A percentile compares a stretch with the other conserved stretches of the same genome.
Conservation (phyloP, 1,140 invertebrate species). For the Microplitis demolitor region DNA sequence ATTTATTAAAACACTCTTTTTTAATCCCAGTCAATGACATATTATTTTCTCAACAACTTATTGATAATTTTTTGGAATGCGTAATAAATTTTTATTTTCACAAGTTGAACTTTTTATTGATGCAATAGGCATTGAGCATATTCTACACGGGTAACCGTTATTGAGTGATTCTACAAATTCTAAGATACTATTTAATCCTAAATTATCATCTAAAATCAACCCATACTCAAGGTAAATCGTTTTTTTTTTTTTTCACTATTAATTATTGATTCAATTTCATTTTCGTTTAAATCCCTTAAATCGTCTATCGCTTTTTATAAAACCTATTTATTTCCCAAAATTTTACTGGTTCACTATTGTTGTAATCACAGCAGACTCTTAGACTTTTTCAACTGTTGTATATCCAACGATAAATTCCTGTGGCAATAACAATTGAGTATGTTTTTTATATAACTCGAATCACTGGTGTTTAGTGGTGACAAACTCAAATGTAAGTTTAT, state of each 20-base stretch:
- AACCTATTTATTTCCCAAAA: slow-evolving; percentile 16
- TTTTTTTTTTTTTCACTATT: slow-evolving; percentile 19
- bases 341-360: not conserved
- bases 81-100: slow-evolving; percentile 31
- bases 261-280: slow-evolving; percentile 34
- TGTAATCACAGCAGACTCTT: too few species aligned
- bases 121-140: slow-evolving; percentile 37
- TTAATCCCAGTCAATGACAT: slow-evolving; percentile 10
- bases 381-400: too few species aligned
- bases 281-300: slow-evolving; percentile 35
- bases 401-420: too few species aligned
- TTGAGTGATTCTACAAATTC: slow-evolving; percentile 43
- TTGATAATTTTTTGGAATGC: slow-evolving; percentile 11
- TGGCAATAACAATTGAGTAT: too few species aligned
- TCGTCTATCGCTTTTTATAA: slow-evolving; percentile 33
- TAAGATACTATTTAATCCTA: slow-evolving; percentile 42
- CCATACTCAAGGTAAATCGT: slow-evolving; percentile 38
- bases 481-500: too few species aligned
- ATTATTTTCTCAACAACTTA: not conserved
- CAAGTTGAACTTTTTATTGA: slow-evolving; percentile 26
- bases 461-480: too few species aligned
- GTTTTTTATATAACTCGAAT: too few species aligned
- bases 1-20: slow-evolving; percentile 7
- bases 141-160: slow-evolving; percentile 37
- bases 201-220: slow-evolving; percentile 46